phyloP scores from a whole-genome alignment of 2,797 vertebrate genomes.

The Acanthornis magna region DNA sequence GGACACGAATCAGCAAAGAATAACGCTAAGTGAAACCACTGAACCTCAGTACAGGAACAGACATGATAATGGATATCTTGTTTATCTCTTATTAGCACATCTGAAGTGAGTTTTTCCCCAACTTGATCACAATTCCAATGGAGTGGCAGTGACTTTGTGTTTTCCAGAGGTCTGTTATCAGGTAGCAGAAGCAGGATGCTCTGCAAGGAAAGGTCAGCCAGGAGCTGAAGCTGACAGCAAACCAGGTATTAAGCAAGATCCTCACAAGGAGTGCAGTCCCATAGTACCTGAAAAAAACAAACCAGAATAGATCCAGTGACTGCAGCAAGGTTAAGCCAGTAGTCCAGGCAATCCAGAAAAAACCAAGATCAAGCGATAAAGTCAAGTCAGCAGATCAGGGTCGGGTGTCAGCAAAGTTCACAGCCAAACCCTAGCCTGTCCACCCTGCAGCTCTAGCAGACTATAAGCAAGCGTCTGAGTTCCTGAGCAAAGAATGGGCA shows the following conservation, averaged over 20 bases:
- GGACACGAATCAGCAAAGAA: background rate
- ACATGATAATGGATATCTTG: background rate
- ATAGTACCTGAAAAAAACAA: background rate
- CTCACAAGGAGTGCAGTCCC: background rate
- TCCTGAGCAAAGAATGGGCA: background rate
- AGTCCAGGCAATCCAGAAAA: background rate
- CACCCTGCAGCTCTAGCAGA: background rate
- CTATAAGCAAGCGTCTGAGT: background rate
- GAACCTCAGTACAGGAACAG: background rate
- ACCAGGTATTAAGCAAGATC: background rate
- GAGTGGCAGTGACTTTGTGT: background rate
- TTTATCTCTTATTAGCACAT: background rate
- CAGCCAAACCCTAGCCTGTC: background rate
- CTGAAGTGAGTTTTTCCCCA: background rate
- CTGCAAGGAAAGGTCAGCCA: background rate
- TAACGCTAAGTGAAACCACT: background rate
- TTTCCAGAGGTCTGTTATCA: background rate
- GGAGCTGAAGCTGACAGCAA: background rate
- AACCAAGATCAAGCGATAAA: background rate
- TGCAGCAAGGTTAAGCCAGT: background rate
- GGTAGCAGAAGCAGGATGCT: background rate
- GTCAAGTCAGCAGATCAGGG: background rate
- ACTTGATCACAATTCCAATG: background rate
- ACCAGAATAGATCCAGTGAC: background rate
- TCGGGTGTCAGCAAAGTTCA: background rate